Evolutionary conservation across 2,797 vertebrate genomes (phyloP).

Genomic region (Pogonophryne albipinna): DNA sequence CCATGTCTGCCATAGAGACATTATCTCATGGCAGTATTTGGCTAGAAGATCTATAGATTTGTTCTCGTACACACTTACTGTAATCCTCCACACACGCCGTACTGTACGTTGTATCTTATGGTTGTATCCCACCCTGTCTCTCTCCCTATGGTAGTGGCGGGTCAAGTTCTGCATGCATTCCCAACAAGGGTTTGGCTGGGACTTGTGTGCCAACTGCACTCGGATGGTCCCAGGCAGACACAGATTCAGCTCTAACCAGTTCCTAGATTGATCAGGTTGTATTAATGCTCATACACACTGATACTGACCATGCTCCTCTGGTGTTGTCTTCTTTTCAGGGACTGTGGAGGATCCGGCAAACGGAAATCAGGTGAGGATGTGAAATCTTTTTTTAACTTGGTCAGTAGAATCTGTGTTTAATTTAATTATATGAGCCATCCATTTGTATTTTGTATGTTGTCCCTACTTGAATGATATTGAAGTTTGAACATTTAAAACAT

Average conservation of each 20-base stretch:
- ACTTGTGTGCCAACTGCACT: slow-evolving; percentile 65
- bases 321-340: slow-evolving; percentile 94
- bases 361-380: slow-evolving; percentile 92
- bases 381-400: neutral
- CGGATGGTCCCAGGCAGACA: slow-evolving; percentile 34
- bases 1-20: slow-evolving; percentile 22
- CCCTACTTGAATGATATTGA: neutral
- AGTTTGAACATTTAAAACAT: neutral
- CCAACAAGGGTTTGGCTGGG: slow-evolving; percentile 77
- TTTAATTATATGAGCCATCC: neutral
- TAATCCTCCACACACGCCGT: slow-evolving; percentile 13
- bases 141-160: slow-evolving; percentile 49
- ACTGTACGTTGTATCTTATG: slow-evolving; percentile 35
- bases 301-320: slow-evolving; percentile 91
- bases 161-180: slow-evolving; percentile 79
- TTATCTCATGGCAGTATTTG: slow-evolving; percentile 8
- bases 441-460: neutral
- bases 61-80: slow-evolving; percentile 45
- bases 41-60: slow-evolving; percentile 37
- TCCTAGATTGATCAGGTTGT: slow-evolving; percentile 35
- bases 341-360: slow-evolving; percentile 89
- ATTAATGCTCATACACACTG: slow-evolving; percentile 25
- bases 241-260: slow-evolving; percentile 42
- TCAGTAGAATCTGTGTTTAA: neutral
- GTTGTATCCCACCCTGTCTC: slow-evolving; percentile 49